Evolutionary conservation across 2,797 vertebrate species (phyloP), one percentile per base, ranked within the genome.

Genomic region (Pygocentrus nattereri): DNA sequence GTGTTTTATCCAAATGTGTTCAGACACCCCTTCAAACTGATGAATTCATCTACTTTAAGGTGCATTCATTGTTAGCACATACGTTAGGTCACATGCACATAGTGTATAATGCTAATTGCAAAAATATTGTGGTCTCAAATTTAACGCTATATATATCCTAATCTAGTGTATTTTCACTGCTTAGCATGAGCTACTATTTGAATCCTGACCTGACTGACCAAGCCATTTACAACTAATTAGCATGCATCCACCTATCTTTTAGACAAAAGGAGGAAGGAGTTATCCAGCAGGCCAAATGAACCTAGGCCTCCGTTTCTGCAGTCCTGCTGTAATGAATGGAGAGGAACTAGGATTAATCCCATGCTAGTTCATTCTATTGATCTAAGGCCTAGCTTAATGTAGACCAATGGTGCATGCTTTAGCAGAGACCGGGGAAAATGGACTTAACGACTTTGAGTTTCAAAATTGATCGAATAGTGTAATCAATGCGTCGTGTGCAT

Each of bases 261-360:
- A 11, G 65, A 16, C 47, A 62, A 47, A 19, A 47, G 31, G 79
- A 61, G 67, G 67, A 47, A 15, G 67, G 67, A 56, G 23, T 30
- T 38, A 49, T 23, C 50, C 19, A 19, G 65, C 54, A 50, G 77
- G 38, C 72, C 69, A 72, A 71, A 78, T 74, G 70, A 75, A 78
- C 68, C 74, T 8, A 25, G 34, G 21, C 15, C 5, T 62, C 12
- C 49, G 41, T 49, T 47, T n/a, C 23, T 69, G 1, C 23, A 11
- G 67, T 18, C 12, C 41, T 71, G 70, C 30, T 78, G 21, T 76
- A 84, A 73, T 83, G 82, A 85, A 78, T 78, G 54, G 41, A 65
- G 54, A 71, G 72, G 72, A 86, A 78, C 56, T 18, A 16, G 7
- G 12, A 23, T n/a, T 59, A 61, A 77, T 62, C 52, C 52, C 76